Evolutionary conservation across 2,113 vertebrate species (phyloP), one percentile per base, ranked within the genome.

Genomic region (Vicugna pacos): DNA sequence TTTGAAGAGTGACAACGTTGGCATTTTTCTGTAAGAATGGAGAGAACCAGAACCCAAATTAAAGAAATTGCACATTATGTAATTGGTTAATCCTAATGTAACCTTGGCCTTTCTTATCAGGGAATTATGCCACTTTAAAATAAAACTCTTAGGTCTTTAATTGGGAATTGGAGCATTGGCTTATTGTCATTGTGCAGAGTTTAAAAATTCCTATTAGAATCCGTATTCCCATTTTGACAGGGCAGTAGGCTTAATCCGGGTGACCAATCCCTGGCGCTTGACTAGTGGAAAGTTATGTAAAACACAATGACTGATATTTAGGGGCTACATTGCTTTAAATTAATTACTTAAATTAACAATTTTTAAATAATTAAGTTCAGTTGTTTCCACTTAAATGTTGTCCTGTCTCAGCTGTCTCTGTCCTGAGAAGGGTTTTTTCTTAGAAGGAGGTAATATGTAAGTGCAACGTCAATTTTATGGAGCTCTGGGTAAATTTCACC

Each of bases 401-500:
- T 79, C 58, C 24, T 75, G 30, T 76, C 79, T 95, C 32, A 58
- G 50, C 8, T 89, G 16, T 84, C 22, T 10, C 24, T 77, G n/a
- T 17, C 77, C 38, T 70, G 24, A 89, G 9, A 69, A 70, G 14
- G 24, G 16, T 7, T 83, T 62, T 65, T 76, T 50, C 58, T 89
- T 52, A 84, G 60, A 54, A 67, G 13, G 38, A 93, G 65, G 16
- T 87, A 60, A 82, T 69, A 8, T 64, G 15, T 28, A 19, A 8
- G 15, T 54, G 8, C 22, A 90, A 48, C 12, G 24, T 87, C 14
- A 48, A 30, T 89, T 86, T 95, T 89, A 69, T 75, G 30, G 65
- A 79, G 48, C 56, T 12, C 32, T 73, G 56, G 92, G 89, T 90
- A 94, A 97, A 95, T 97, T 92, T 87, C 80, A 96, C 26, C 15